These are phyloP conservation scores for Eilema depressum DNA, from an alignment of 2,888 invertebrate species.

Conservation along the genomic window DNA sequence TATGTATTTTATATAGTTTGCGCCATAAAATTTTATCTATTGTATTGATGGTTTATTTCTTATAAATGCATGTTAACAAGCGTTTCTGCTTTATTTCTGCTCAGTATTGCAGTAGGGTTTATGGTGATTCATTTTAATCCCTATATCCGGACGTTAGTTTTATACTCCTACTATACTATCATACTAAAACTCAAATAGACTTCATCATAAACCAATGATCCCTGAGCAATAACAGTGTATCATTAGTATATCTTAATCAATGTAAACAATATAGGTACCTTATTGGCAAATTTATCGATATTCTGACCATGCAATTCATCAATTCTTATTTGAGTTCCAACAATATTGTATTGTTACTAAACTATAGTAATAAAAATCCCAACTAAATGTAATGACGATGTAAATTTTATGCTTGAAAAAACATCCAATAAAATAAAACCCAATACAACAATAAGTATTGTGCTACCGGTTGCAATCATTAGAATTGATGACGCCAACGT, in stretches of 20 bases:
- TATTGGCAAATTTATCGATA: constrained; percentile 56
- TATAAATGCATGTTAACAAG: constrained; percentile 36
- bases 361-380: constrained; percentile 72
- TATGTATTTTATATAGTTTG: constrained; percentile 41
- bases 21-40: constrained; percentile 46
- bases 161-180: neutral
- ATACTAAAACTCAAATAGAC: constrained; percentile 32
- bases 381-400: constrained; percentile 86
- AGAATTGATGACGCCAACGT: constrained; percentile 86
- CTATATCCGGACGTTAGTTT: neutral
- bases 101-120: neutral
- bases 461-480: constrained; percentile 83
- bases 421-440: constrained; percentile 68
- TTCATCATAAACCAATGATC: constrained; percentile 32
- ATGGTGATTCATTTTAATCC: constrained; percentile 6
- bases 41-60: constrained; percentile 41
- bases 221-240: constrained; percentile 40
- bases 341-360: constrained; percentile 75
- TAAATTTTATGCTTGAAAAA: constrained; percentile 67
- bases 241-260: constrained; percentile 54
- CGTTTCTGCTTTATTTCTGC: constrained; percentile 24
- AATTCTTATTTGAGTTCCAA: constrained; percentile 59
- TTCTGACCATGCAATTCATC: constrained; percentile 43
- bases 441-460: constrained; percentile 81
- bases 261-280: constrained; percentile 51